Evolutionary conservation across 2,888 invertebrate species (phyloP), one percentile per base, ranked within the genome.

Genomic region (Temnothorax ravouxi): DNA sequence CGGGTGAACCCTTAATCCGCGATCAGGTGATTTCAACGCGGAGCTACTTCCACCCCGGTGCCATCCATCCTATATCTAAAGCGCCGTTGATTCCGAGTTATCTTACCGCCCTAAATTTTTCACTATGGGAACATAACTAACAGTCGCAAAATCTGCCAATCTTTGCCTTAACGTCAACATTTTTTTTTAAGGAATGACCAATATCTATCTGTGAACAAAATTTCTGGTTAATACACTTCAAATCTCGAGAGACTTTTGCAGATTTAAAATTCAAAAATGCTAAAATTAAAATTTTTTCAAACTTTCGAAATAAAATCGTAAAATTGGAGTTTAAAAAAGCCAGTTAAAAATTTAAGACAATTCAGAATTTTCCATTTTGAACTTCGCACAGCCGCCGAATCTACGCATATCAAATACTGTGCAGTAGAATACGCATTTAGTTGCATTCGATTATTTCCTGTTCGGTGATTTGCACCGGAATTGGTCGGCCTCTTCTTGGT

Each of bases 401-500:
- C 59, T 29, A 29, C 11, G 44, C 25, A 44, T 72, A 15, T 72
- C 56, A 52, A 59, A 75, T 21, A 50, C 47, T 76, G 38, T 64
- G 50, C 21, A 64, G 50, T 64, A 52, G 21, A 38, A 50, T 11
- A 64, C 64, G 18, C 21, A 52, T 76, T 67, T 64, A 76, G 75
- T 76, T 54, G n/a, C 21, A 56, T 67, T 79, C 38, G 56, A 54
- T 76, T 72, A 76, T 81, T 77, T 56, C 81, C 59, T 67, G 59
- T 79, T 86, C 62, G 77, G 67, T 75, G 80, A 71, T 80, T 84
- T 72, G 61, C 75, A 86, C 86, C 88, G 90, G 89, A 89, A 90
- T 87, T 85, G 89, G 34, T 80, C 81, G 84, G 79, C 81, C 88
- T 86, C 85, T 88, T 84, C 89, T 84, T 83, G 80, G 79, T 84